These are phyloP conservation scores for Neodiprion pinetum DNA, from an alignment of 1,140 invertebrate species.

Conservation along the genomic window DNA sequence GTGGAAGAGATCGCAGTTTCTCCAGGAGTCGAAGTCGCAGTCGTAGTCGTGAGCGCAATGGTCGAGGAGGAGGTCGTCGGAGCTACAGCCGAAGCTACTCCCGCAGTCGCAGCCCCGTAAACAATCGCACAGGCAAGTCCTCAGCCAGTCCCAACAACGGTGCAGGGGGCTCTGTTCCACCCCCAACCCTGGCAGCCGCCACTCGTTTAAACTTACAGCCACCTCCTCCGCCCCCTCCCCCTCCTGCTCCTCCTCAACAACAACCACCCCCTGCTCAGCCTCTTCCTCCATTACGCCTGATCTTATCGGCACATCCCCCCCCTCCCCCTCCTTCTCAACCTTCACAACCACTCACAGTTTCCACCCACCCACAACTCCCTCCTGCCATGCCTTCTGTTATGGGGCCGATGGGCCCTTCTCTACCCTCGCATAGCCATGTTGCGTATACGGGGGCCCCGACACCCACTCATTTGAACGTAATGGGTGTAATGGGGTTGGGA, in stretches of 20 bases:
- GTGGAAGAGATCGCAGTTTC: slow-evolving; percentile 54
- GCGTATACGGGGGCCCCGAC: background rate
- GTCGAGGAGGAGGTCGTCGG: slow-evolving; percentile 45
- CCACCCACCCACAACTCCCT: background rate
- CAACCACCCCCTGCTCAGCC: background rate
- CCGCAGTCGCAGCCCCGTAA: slow-evolving; percentile 54
- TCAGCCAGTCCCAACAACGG: slow-evolving; percentile 36
- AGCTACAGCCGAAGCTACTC: slow-evolving; percentile 60
- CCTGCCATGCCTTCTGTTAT: slow-evolving; percentile 13
- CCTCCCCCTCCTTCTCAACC: slow-evolving; percentile 28
- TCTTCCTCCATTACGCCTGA: background rate
- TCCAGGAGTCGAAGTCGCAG: slow-evolving; percentile 57
- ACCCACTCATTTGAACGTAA: slow-evolving; percentile 5
- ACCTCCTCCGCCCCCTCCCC: slow-evolving; percentile 22
- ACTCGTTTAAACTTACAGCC: background rate
- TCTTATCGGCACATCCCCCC: slow-evolving; percentile 14
- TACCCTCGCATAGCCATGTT: background rate
- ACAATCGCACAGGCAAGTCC: slow-evolving; percentile 52
- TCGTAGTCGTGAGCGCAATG: slow-evolving; percentile 55
- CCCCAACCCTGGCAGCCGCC: slow-evolving; percentile 16
- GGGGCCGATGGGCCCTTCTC: background rate
- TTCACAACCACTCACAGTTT: slow-evolving; percentile 18
- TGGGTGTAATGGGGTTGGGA: slow-evolving; percentile 14
- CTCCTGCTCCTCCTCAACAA: slow-evolving; percentile 13
- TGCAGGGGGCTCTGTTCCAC: slow-evolving; percentile 25